Evolutionary conservation across 2,888 invertebrate species (phyloP).

Genomic region (Acanthopleura granulata): DNA sequence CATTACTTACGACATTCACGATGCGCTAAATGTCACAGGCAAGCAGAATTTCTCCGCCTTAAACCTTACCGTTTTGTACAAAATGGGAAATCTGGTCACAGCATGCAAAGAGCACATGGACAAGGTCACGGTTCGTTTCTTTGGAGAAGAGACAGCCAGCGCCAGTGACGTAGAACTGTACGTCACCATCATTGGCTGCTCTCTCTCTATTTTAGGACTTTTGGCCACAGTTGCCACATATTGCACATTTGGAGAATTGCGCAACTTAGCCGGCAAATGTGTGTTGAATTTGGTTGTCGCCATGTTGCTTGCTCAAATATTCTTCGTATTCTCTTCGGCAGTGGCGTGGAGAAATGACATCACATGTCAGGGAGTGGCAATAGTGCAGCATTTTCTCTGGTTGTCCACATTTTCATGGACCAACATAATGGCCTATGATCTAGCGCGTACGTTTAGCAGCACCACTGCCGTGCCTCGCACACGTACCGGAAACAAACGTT

Average conservation of each 20-base stretch:
- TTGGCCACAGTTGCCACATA: neutral
- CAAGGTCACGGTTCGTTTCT: neutral
- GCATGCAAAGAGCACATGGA: neutral
- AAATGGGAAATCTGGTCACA: neutral
- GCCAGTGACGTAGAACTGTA: neutral
- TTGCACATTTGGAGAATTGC: neutral
- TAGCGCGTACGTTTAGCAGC: constrained; percentile 9
- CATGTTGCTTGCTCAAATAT: constrained; percentile 8
- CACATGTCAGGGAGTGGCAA: neutral
- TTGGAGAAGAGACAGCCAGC: neutral
- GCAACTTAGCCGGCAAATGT: constrained; percentile 8
- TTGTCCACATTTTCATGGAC: constrained; percentile 3
- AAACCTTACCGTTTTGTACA: neutral
- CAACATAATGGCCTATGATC: constrained; percentile 6
- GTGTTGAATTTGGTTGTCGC: neutral
- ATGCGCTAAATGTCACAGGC: neutral
- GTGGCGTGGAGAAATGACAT: neutral
- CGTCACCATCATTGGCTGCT: neutral
- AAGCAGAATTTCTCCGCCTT: neutral
- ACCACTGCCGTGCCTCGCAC: neutral
- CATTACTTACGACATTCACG: neutral
- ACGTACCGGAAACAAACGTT: neutral
- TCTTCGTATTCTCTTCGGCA: neutral
- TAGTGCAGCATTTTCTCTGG: constrained; percentile 6
- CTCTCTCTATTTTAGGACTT: neutral